Base-by-base conservation (phyloP, 1,140 invertebrate species). In the Bombus affinis region DNA sequence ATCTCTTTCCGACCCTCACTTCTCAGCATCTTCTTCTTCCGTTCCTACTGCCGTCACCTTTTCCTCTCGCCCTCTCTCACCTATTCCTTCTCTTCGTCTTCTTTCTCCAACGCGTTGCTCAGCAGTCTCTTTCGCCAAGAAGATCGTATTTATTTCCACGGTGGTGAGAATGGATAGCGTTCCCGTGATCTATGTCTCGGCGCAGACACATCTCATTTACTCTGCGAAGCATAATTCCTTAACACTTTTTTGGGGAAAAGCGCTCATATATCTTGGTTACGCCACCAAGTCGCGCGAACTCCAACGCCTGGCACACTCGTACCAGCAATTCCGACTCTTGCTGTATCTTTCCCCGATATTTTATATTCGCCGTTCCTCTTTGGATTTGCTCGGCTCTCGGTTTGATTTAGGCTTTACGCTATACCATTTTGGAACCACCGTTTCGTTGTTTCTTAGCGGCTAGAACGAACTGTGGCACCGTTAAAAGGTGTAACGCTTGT, bases 121-220 rank as follows among this genome's bases (percentile, higher is more conserved):
- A 66, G 74, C 86, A 86, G 86, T 86, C 88, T 91, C 91, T 91
- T 91, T 92, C 89, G 81, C 88, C 77, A 83, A 86, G 89, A 87
- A 92, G 91, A 93, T 93, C 93, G 93, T 94, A 94, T 94, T 94
- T 94, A 94, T 94, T 94, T 94, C 92, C 92, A 90, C 91, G 90
- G 92, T 89, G 91, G 89, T 87, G 86, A 90, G 90, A 94, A 94
- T 93, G 93, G 93, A 94, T 94, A 93, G 91, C 91, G 92, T 81
- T 88, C 85, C 71, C 91, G 94, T 94, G 94, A 94, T 94, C 92
- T 94, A 94, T 94, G 93, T 93, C 91, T 92, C 92, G 80, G 88
- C 88, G 92, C 92, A 94, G 93, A 93, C 94, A 94, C 94, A 94
- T 94, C 93, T 94, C 93, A 94, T 94, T 94, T 94, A 94, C 93